phyloP scores from a whole-genome alignment of 2,797 vertebrate species.

The Centroberyx gerrardi region DNA sequence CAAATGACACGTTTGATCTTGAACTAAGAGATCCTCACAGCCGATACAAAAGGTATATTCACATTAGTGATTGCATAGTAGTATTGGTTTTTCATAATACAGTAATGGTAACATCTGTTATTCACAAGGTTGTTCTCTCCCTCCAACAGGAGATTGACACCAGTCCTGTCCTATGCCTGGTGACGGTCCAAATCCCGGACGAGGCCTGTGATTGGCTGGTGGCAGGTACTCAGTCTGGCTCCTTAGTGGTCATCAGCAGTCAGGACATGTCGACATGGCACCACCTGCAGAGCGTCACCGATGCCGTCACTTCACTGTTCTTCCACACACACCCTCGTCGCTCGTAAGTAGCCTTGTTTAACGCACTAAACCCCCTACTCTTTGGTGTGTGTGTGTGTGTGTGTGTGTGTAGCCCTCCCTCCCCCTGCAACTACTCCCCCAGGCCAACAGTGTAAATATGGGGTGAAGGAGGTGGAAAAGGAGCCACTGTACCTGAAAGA shows the following conservation, averaged over 20 bases:
- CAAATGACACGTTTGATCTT: too few species aligned
- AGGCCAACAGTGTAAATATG: neutral
- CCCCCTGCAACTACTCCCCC: too few species aligned
- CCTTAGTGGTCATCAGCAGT: conserved; percentile 87
- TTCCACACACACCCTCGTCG: conserved; percentile 86
- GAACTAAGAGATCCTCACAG: too few species aligned
- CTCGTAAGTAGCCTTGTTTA: conserved; percentile 78
- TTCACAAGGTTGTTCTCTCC: neutral
- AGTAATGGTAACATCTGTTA: neutral
- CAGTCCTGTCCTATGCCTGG: conserved; percentile 92
- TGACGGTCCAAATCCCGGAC: conserved; percentile 85
- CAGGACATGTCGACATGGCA: conserved; percentile 83
- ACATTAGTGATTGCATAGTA: too few species aligned
- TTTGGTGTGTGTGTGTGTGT: too few species aligned
- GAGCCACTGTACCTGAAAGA: too few species aligned
- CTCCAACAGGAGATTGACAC: conserved; percentile 87
- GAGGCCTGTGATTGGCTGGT: conserved; percentile 92
- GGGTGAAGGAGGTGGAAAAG: too few species aligned
- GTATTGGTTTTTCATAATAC: too few species aligned
- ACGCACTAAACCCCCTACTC: neutral
- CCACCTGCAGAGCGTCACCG: conserved; percentile 88
- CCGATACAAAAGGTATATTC: too few species aligned
- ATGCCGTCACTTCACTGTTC: conserved; percentile 93
- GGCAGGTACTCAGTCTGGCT: conserved; percentile 92
- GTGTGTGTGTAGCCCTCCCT: too few species aligned